Base-by-base conservation (phyloP, 30 jellyfish, hydroid and myxozoan genomes). In the Mastigias papua region DNA sequence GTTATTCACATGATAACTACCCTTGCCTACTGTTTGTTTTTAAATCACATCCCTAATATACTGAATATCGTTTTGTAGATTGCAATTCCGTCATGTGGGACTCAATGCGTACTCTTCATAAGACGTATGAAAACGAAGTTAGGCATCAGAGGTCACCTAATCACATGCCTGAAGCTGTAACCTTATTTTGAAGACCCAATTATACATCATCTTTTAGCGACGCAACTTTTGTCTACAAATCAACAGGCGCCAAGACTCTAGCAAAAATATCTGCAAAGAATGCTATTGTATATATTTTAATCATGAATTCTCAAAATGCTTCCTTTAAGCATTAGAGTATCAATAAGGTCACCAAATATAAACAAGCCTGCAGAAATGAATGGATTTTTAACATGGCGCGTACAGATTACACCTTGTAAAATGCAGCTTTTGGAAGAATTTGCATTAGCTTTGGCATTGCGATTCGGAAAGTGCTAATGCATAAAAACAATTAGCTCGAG, bases 401-500 rank as follows among this genome's bases (percentile, higher is more conserved):
- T 63, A 0, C 35, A 63, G 42, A 25, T 25, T 25, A 63, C 23
- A 1, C 42, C 42, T 63, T 20, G 21, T 1, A 15, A 1, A 2
- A 63, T 63, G 26, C 42, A 27, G 21, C 35, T 63, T 63, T 26
- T 15, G 42, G 74, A 63, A 63, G 42, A 25, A n/a, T 20, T 20
- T 63, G 74, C 42, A 11, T 17, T 8, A 2, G 37, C 42, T 25
- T 8, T 63, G 74, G 35, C 37, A 22, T 63, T 42, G 37, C 42
- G 13, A 63, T 63, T 54, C 74, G 74, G 74, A n/a, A 63, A 26
- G 42, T 25, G 20, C 60, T 69, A 72, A 72, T 27, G 23, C 83
- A 49, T 4, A 9, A 35, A 37, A 49, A 34, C 83, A 72, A 37
- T 72, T 72, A 72, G 1, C n/a, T 8, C 25, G 83, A 48, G 65